phyloP scores from a whole-genome alignment of 2,888 invertebrate species.

The Dioctria linearis region DNA sequence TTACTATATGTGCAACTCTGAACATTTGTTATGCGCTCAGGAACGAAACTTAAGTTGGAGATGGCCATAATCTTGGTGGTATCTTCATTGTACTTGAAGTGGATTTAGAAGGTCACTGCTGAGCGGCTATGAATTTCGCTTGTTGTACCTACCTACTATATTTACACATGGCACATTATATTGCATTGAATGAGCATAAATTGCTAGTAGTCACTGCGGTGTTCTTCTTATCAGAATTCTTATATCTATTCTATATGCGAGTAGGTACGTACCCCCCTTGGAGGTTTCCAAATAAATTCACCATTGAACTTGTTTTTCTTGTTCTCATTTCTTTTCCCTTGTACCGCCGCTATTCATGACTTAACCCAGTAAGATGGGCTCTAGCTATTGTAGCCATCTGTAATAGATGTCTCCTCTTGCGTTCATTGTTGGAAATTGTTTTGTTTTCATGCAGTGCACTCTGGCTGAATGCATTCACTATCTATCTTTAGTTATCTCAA shows the following conservation, averaged over 20 bases:
- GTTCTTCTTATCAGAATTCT: background rate
- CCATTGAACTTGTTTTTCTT: slow-evolving; percentile 28
- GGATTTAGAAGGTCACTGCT: background rate
- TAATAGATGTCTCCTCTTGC: background rate
- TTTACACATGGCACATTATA: background rate
- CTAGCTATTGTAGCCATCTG: slow-evolving; percentile 9
- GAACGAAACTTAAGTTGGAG: slow-evolving; percentile 7
- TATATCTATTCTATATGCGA: background rate
- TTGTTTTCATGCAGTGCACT: background rate
- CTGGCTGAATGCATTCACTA: slow-evolving; percentile 18
- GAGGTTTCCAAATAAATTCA: slow-evolving; percentile 30
- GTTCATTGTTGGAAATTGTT: slow-evolving; percentile 13
- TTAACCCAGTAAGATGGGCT: slow-evolving; percentile 3
- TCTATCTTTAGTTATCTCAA: too few species aligned
- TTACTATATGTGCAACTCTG: background rate
- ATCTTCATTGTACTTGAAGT: background rate
- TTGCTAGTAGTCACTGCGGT: slow-evolving; percentile 26
- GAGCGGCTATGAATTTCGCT: too few species aligned
- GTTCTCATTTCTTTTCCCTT: slow-evolving; percentile 7
- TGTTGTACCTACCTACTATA: too few species aligned
- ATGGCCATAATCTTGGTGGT: slow-evolving; percentile 1
- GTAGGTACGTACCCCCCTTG: slow-evolving; percentile 12
- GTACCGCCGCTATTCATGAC: background rate
- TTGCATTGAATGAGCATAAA: slow-evolving; percentile 1
- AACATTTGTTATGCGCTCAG: slow-evolving; percentile 23